phyloP scores from a whole-genome alignment of 2,888 invertebrate genomes.

The Thymelicus sylvestris region DNA sequence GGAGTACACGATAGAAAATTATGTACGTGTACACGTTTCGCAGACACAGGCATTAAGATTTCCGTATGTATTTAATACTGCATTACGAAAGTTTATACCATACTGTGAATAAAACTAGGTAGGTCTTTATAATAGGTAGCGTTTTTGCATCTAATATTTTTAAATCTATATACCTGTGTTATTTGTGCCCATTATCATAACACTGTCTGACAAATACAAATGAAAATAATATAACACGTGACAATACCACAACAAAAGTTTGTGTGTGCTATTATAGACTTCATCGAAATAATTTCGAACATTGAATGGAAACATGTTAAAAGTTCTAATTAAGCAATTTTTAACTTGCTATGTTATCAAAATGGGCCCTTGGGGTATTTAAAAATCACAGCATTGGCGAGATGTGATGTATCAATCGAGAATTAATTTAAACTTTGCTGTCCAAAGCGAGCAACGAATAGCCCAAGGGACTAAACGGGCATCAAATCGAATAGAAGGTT shows the following conservation, averaged over 20 bases:
- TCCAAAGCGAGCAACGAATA: slow-evolving; percentile 71
- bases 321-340: slow-evolving; percentile 44
- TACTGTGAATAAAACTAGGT: no score
- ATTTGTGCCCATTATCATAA: no score
- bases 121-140: no score
- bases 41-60: neutral
- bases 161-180: no score
- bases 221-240: no score
- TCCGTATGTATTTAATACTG: no score
- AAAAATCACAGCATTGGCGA: slow-evolving; percentile 69
- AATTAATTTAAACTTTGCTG: slow-evolving; percentile 82
- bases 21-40: neutral
- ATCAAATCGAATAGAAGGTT: slow-evolving; percentile 81
- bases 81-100: no score
- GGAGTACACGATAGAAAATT: neutral
- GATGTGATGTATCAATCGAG: slow-evolving; percentile 77
- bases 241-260: no score
- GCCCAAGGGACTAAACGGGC: slow-evolving; percentile 73
- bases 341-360: slow-evolving; percentile 47
- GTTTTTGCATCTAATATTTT: no score
- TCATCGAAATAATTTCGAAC: no score
- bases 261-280: no score
- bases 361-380: slow-evolving; percentile 61
- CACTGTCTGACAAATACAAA: no score
- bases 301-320: slow-evolving; percentile 42